These are phyloP conservation scores for Motacilla alba DNA, from an alignment of 2,113 vertebrate species.

Conservation along the genomic window DNA sequence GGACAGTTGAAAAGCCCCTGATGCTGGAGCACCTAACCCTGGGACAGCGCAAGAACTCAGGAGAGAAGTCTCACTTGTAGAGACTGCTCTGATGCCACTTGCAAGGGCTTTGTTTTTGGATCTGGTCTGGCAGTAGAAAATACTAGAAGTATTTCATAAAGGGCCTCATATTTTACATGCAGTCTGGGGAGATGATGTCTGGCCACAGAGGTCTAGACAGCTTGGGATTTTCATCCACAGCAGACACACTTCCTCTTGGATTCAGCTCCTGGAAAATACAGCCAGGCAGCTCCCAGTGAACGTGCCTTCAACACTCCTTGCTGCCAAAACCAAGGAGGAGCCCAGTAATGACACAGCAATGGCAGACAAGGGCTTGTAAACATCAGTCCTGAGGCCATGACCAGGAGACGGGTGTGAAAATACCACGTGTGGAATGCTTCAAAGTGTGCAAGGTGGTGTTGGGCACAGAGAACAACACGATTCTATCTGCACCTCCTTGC, in stretches of 20 bases:
- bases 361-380: not conserved
- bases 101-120: fast-evolving
- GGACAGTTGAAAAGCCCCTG: not conserved
- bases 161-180: not conserved
- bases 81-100: not conserved
- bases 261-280: not conserved
- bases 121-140: not conserved
- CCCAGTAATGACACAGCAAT: not conserved
- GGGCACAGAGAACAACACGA: not conserved
- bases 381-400: not conserved
- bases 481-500: not conserved
- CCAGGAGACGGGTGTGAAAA: not conserved
- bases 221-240: not conserved
- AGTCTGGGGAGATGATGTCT: not conserved
- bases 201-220: not conserved
- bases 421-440: not conserved
- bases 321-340: not conserved
- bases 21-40: not conserved
- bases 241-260: conserved; percentile 6
- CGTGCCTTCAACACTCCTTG: not conserved
- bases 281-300: not conserved
- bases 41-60: not conserved
- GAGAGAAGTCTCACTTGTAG: not conserved
- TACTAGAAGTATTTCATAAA: not conserved
- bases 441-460: not conserved